Evolutionary conservation across 2,797 vertebrate species (phyloP).

Genomic region (Malacoraja senta): DNA sequence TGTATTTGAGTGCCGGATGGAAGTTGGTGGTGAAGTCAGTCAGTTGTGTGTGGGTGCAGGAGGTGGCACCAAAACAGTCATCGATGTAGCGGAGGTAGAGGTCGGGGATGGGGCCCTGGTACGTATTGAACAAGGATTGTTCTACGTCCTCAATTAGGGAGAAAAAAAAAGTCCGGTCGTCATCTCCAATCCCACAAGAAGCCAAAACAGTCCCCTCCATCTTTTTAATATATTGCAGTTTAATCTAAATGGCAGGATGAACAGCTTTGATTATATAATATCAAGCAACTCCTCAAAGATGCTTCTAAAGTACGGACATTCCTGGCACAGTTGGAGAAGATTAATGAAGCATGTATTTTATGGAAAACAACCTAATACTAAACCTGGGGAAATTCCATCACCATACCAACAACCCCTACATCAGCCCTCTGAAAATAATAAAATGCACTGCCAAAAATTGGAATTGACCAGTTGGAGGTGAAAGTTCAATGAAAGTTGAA

Average conservation of each 20-base stretch:
- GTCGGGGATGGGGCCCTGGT: too few species aligned
- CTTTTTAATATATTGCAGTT: not conserved
- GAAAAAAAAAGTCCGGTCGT: not conserved
- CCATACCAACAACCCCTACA: too few species aligned
- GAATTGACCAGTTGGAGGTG: not conserved
- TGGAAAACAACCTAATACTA: not conserved
- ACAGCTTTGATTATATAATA: not conserved
- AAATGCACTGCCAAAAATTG: not conserved
- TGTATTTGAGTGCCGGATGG: too few species aligned
- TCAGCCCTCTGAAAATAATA: not conserved
- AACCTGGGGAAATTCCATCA: not conserved
- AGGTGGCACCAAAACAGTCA: too few species aligned
- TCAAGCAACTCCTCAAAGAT: not conserved
- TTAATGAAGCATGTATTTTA: not conserved
- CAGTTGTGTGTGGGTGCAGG: too few species aligned
- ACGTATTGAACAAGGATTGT: too few species aligned
- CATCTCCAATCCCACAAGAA: not conserved
- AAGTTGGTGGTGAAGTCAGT: too few species aligned
- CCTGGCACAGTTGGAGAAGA: conserved; percentile 24
- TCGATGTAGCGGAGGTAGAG: too few species aligned
- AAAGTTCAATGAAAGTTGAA: not conserved
- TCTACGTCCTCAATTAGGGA: too few species aligned
- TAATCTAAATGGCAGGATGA: not conserved
- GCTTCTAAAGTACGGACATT: not conserved
- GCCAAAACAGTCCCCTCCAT: not conserved